A percentile compares a stretch with the other conserved stretches of the same genome.
Evolutionary conservation across 2,113 vertebrate species (phyloP).

Genomic region (Hippolais icterina): DNA sequence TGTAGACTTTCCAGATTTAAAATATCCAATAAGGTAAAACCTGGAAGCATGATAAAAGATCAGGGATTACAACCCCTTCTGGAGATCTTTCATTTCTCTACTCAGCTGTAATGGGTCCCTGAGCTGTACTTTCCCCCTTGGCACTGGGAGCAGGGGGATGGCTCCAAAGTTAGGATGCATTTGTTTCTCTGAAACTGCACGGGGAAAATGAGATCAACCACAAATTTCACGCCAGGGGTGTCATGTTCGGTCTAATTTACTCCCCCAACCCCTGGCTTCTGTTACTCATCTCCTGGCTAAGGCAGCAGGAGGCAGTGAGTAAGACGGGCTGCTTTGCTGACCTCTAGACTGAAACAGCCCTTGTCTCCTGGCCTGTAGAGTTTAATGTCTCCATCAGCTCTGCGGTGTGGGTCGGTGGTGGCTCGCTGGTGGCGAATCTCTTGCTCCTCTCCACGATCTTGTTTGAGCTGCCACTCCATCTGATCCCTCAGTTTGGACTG

Average conservation of each 20-base stretch:
- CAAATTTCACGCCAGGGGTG: background rate
- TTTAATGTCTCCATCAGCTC: constrained; percentile 87
- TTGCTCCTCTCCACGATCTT: constrained; percentile 84
- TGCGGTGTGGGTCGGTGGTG: constrained; percentile 82
- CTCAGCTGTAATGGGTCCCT: background rate
- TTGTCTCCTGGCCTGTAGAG: constrained; percentile 83
- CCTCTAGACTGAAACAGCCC: constrained; percentile 92
- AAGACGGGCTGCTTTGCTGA: constrained; percentile 78
- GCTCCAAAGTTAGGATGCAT: background rate
- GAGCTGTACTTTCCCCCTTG: background rate
- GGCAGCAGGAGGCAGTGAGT: constrained; percentile 27
- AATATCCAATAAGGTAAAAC: background rate
- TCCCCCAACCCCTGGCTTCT: background rate
- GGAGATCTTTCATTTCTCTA: background rate
- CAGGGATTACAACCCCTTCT: background rate
- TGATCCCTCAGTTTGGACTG: constrained; percentile 98
- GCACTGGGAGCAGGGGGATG: background rate
- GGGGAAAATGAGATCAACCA: background rate
- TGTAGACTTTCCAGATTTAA: background rate
- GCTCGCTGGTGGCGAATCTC: constrained; percentile 79
- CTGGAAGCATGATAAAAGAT: background rate
- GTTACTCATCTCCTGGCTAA: constrained; percentile 34
- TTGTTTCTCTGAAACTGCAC: background rate
- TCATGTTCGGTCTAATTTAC: background rate
- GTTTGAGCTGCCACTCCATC: constrained; percentile 90